These are phyloP conservation scores for Anisognathus igniventris DNA, from an alignment of 2,797 vertebrate genomes.

Conservation along the genomic window DNA sequence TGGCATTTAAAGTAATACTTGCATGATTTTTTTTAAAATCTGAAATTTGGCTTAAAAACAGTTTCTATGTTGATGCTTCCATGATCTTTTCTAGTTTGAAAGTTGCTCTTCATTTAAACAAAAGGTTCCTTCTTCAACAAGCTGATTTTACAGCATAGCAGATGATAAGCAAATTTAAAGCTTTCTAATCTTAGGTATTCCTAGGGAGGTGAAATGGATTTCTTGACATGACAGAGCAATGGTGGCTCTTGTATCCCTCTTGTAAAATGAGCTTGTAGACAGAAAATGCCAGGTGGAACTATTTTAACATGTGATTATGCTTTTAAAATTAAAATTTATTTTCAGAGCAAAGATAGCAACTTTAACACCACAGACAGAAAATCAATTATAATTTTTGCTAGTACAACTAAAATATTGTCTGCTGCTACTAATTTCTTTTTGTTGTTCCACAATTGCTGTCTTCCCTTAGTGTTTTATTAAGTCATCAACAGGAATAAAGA, in stretches of 20 bases:
- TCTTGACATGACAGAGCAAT: background rate
- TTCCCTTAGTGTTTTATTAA: conserved; percentile 19
- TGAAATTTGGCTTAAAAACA: background rate
- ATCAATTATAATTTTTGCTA: conserved; percentile 55
- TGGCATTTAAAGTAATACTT: background rate
- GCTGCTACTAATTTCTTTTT: conserved; percentile 32
- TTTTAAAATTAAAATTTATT: conserved; percentile 39
- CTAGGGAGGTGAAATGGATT: background rate
- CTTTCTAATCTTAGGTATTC: background rate
- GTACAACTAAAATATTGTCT: conserved; percentile 50
- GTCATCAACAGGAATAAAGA: background rate
- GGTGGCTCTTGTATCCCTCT: background rate
- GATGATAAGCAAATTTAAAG: background rate
- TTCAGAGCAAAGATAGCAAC: conserved; percentile 29
- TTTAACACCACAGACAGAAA: conserved; percentile 54
- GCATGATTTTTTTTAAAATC: rapidly evolving
- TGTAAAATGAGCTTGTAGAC: background rate
- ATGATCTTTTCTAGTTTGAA: background rate
- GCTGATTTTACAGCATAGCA: background rate
- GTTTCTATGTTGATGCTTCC: background rate
- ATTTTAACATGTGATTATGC: background rate
- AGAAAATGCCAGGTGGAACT: conserved; percentile 1
- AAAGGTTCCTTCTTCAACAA: background rate
- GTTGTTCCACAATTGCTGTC: conserved; percentile 1
- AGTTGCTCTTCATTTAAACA: background rate